These are phyloP conservation scores for Eupelmus urozonus DNA, from an alignment of 2,888 invertebrate genomes.

Conservation along the genomic window DNA sequence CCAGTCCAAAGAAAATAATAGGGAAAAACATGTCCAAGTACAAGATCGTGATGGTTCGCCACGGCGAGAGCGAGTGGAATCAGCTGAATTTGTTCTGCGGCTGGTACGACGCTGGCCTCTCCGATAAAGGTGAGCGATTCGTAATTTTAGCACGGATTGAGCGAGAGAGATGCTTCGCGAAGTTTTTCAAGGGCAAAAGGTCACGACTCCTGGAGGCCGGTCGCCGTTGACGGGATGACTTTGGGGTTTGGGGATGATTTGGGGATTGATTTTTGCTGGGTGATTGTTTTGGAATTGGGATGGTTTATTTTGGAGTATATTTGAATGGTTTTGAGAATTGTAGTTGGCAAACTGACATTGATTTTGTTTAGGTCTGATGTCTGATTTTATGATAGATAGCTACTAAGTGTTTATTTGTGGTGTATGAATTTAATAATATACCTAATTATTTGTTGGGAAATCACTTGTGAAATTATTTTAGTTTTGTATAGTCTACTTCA, in stretches of 20 bases:
- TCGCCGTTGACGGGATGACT: background rate
- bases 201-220: slow-evolving; percentile 57
- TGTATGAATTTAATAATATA: no score
- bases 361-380: no score
- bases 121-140: slow-evolving; percentile 81
- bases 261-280: no score
- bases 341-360: no score
- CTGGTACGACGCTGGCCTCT: slow-evolving; percentile 82
- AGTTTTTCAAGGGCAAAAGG: slow-evolving; percentile 71
- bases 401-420: no score
- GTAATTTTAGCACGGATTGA: slow-evolving; percentile 24
- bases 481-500: no score
- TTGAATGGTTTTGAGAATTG: background rate
- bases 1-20: slow-evolving; percentile 13
- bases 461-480: no score
- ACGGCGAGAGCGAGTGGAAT: slow-evolving; percentile 84
- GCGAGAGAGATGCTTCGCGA: background rate
- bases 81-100: slow-evolving; percentile 82
- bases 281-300: no score
- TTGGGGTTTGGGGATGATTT: no score
- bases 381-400: no score
- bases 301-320: no score
- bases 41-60: slow-evolving; percentile 82
- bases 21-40: slow-evolving; percentile 77
- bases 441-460: no score